These are phyloP conservation scores for Peromyscus attwateri DNA, from an alignment of 2,797 vertebrate species.

Conservation along the genomic window DNA sequence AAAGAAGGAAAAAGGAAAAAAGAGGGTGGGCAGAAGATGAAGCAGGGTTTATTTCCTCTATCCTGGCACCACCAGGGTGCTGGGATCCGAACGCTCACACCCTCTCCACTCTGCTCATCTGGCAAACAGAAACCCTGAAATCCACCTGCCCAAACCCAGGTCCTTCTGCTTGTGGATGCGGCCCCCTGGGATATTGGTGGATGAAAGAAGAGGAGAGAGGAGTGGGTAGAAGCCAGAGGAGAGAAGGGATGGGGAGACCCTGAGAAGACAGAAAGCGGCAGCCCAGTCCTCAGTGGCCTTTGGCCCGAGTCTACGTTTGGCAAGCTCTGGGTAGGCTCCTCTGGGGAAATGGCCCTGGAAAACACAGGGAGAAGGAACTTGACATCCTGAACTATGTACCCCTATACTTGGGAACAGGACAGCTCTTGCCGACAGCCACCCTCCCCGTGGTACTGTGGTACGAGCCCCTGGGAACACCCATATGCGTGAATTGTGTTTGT, in stretches of 20 bases:
- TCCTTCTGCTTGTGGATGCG: neutral
- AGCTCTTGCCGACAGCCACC: neutral
- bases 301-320: neutral
- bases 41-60: neutral
- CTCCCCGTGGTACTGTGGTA: constrained; percentile 34
- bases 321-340: neutral
- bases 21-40: neutral
- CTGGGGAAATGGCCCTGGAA: neutral
- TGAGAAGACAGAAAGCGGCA: neutral
- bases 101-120: neutral
- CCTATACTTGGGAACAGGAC: neutral
- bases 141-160: neutral
- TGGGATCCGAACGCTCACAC: neutral
- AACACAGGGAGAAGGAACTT: neutral
- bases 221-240: neutral
- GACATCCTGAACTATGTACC: neutral
- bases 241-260: neutral
- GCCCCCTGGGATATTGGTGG: neutral
- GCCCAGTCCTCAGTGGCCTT: neutral
- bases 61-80: neutral
- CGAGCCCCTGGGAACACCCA: constrained; percentile 19
- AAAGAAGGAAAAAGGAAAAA: neutral
- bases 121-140: neutral
- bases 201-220: neutral
- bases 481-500: constrained; percentile 53